A percentile compares a stretch with the other conserved stretches of the same genome.
Conservation (phyloP, 2,113 vertebrate genomes). For the Nycticryphes semicollaris region DNA sequence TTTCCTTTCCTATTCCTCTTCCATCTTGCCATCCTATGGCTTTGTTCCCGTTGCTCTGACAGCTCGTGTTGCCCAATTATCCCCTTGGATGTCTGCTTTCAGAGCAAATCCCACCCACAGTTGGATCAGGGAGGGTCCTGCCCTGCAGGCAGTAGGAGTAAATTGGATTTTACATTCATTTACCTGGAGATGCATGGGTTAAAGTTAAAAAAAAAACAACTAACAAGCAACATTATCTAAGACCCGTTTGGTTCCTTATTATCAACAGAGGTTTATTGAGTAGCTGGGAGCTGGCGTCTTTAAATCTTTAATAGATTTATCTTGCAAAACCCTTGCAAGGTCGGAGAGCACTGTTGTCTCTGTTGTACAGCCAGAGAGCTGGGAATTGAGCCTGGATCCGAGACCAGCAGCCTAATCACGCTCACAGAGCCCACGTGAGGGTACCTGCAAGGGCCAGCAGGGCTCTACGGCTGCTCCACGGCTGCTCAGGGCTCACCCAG, state of each 20-base stretch:
- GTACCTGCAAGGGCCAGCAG: not conserved
- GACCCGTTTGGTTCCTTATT: not conserved
- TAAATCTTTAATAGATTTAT: slow-evolving; percentile 54
- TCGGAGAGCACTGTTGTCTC: not conserved
- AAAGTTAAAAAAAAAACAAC: not conserved
- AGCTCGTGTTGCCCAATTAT: not conserved
- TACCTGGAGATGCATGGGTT: not conserved
- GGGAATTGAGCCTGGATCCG: slow-evolving; percentile 7
- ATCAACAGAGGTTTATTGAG: slow-evolving; percentile 5
- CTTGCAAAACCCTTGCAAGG: slow-evolving; percentile 1
- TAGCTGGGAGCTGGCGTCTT: not conserved
- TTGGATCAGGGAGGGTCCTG: not conserved
- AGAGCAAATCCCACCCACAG: not conserved
- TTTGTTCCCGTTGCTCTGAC: not conserved
- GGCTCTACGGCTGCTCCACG: rapidly evolving
- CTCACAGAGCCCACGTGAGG: not conserved
- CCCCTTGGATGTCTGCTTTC: not conserved
- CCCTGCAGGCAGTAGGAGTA: not conserved
- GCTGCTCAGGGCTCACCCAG: not conserved
- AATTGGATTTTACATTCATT: not conserved
- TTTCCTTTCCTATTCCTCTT: not conserved
- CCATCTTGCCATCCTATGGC: no score
- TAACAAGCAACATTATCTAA: not conserved
- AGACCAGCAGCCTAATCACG: not conserved
- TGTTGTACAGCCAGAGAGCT: not conserved